A percentile compares a stretch with the other conserved stretches of the same genome.
Conservation (phyloP, 2,113 vertebrate genomes). For the Turnix velox region DNA sequence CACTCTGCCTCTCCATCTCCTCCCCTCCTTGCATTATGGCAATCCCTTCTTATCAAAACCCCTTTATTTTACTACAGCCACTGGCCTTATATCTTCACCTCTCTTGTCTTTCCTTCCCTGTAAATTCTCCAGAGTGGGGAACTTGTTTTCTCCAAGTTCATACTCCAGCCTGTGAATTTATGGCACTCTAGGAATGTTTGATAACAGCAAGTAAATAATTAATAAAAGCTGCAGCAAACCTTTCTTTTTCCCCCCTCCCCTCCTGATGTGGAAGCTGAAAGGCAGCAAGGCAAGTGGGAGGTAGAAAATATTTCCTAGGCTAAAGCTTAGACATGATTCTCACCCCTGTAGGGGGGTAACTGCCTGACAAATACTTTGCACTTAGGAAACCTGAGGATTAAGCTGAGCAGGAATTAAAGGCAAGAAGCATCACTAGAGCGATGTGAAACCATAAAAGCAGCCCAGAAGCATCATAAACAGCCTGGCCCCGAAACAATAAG, state of each 20-base stretch:
- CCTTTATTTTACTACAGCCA: not conserved
- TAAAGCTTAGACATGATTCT: not conserved
- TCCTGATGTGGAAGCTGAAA: slow-evolving; percentile 20
- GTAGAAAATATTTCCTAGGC: slow-evolving; percentile 26
- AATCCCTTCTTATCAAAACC: slow-evolving; percentile 23
- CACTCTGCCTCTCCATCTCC: not conserved
- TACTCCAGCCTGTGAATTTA: slow-evolving; percentile 47
- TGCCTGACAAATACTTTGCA: slow-evolving; percentile 13
- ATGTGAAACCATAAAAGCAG: not conserved
- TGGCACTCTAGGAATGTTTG: slow-evolving; percentile 46
- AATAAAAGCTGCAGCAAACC: slow-evolving; percentile 49
- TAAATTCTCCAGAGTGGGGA: slow-evolving; percentile 8
- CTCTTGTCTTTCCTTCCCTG: not conserved
- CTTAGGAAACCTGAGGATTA: not conserved
- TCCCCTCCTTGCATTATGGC: not conserved
- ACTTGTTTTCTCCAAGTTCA: slow-evolving; percentile 43
- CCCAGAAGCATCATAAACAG: slow-evolving; percentile 18
- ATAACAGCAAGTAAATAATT: slow-evolving; percentile 59
- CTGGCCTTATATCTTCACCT: not conserved
- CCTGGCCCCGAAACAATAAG: not conserved
- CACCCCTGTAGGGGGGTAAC: slow-evolving; percentile 18
- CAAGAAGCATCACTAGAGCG: not conserved
- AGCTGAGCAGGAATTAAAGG: slow-evolving; percentile 18
- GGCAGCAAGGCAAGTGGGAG: slow-evolving; percentile 5
- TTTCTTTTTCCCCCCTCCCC: slow-evolving; percentile 7